Conservation (phyloP, 2,113 vertebrate species). For the Lagenorhynchus albirostris region DNA sequence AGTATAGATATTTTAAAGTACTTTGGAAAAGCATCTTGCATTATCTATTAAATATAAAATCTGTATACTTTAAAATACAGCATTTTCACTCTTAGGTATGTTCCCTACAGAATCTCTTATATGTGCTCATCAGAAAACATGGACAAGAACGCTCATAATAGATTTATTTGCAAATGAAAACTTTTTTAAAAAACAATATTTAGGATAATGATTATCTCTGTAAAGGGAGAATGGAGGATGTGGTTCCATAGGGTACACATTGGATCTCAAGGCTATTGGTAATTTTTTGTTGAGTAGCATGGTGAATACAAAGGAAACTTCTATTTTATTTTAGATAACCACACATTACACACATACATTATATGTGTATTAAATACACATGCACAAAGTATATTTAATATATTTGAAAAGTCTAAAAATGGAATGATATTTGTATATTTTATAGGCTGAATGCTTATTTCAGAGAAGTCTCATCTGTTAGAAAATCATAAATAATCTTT, state of each 20-base stretch:
- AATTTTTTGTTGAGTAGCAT: not conserved
- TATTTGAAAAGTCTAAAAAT: not conserved
- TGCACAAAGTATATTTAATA: not conserved
- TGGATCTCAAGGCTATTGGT: not conserved
- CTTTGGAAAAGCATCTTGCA: not conserved
- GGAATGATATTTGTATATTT: not conserved
- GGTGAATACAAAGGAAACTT: not conserved
- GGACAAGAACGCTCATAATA: not conserved
- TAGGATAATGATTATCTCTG: not conserved
- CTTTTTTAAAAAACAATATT: not conserved
- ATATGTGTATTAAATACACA: not conserved
- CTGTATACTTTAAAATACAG: not conserved
- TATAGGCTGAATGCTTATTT: not conserved
- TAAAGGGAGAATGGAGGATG: not conserved
- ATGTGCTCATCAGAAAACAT: not conserved
- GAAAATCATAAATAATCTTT: slow-evolving; percentile 6
- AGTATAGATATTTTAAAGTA: not conserved
- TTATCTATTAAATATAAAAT: not conserved
- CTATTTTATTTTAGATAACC: not conserved
- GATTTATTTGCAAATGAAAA: not conserved
- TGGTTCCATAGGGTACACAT: not conserved
- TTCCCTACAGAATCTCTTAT: not conserved
- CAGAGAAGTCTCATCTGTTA: not conserved
- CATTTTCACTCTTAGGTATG: not conserved
- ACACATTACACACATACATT: not conserved